These are phyloP conservation scores for Leptinotarsa juncta DNA, from an alignment of 2,888 invertebrate species.

Conservation along the genomic window DNA sequence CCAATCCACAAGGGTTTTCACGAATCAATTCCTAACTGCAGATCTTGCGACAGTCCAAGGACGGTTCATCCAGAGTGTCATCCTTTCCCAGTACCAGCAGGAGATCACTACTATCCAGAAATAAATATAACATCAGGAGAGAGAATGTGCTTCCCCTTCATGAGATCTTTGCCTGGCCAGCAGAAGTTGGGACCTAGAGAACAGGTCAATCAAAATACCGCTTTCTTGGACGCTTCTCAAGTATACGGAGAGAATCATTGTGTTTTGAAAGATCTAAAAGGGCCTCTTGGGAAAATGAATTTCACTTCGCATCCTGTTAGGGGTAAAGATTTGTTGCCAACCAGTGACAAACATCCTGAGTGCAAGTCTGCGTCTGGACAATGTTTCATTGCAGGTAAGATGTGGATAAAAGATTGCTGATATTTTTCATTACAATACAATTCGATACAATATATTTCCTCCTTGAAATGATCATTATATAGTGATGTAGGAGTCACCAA, in stretches of 20 bases:
- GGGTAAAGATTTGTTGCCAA: conserved; percentile 84
- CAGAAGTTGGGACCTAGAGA: conserved; percentile 89
- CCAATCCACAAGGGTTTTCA: conserved; percentile 92
- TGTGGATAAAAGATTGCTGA: no score
- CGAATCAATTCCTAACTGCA: conserved; percentile 90
- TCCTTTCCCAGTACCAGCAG: conserved; percentile 89
- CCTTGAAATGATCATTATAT: no score
- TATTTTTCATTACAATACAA: no score
- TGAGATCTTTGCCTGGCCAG: conserved; percentile 93
- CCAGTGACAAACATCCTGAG: conserved; percentile 83
- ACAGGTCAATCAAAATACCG: conserved; percentile 94
- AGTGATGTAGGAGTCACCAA: no score
- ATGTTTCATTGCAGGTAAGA: conserved; percentile 82
- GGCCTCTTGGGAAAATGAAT: conserved; percentile 85
- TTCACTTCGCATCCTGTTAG: conserved; percentile 79
- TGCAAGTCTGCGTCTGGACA: conserved; percentile 87
- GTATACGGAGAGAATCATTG: conserved; percentile 92
- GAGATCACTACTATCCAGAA: conserved; percentile 91
- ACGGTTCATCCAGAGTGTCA: conserved; percentile 94
- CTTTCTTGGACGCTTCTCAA: conserved; percentile 87
- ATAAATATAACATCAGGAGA: conserved; percentile 86
- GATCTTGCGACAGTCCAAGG: conserved; percentile 86
- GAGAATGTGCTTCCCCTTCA: conserved; percentile 91
- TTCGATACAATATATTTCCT: no score
- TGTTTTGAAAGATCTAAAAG: conserved; percentile 79